These are phyloP conservation scores for Harpalus rufipes DNA, from an alignment of 2,888 invertebrate species.

Conservation along the genomic window DNA sequence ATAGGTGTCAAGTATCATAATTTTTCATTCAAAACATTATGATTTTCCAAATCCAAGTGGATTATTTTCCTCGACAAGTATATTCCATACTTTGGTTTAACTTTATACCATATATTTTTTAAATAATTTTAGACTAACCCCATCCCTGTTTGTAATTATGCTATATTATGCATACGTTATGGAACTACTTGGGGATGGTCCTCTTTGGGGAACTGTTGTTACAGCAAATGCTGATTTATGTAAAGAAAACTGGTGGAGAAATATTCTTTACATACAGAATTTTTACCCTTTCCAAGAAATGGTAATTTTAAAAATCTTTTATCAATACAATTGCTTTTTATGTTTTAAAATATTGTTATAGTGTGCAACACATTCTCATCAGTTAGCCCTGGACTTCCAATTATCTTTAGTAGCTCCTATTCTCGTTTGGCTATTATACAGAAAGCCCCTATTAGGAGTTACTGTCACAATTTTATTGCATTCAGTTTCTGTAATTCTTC, in stretches of 20 bases:
- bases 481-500: constrained; percentile 81
- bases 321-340: neutral
- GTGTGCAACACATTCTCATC: constrained; percentile 89
- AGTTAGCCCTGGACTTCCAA: constrained; percentile 87
- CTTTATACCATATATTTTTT: constrained; percentile 48
- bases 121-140: constrained; percentile 79
- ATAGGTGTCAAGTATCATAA: no score
- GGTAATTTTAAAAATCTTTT: constrained; percentile 75
- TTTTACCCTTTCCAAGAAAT: constrained; percentile 85
- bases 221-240: constrained; percentile 83
- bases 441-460: constrained; percentile 79
- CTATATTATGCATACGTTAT: constrained; percentile 84
- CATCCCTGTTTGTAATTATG: constrained; percentile 81
- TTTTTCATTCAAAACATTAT: no score
- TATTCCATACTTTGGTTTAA: no score
- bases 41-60: no score
- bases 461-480: constrained; percentile 80
- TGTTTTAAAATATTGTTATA: constrained; percentile 73
- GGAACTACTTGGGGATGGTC: constrained; percentile 83
- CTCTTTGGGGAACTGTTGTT: constrained; percentile 83
- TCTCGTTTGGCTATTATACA: constrained; percentile 82
- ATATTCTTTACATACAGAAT: constrained; percentile 84
- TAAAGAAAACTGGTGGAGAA: constrained; percentile 84
- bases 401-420: constrained; percentile 83
- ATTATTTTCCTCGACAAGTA: no score